phyloP scores from a whole-genome alignment of 2,888 invertebrate species.

The Cryptus armator region DNA sequence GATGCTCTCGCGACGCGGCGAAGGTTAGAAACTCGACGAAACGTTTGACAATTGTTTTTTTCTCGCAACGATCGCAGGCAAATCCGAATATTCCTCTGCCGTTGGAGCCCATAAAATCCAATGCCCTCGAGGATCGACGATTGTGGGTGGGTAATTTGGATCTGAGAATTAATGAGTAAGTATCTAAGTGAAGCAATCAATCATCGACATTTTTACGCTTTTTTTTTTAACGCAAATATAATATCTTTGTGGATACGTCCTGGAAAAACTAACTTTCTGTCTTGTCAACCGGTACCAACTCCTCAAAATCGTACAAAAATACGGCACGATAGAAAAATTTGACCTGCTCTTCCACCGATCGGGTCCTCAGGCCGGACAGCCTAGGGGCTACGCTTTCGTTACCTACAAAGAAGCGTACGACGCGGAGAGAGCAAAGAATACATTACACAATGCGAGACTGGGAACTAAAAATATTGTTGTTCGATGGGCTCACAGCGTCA shows the following conservation, averaged over 20 bases:
- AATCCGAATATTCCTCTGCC: conserved; percentile 86
- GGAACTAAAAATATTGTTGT: conserved; percentile 92
- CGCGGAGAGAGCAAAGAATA: conserved; percentile 90
- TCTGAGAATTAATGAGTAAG: conserved; percentile 97
- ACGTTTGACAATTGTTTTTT: conserved; percentile 1
- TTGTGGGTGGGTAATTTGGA: conserved; percentile 98
- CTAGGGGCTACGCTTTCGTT: conserved; percentile 97
- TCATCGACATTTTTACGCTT: not conserved
- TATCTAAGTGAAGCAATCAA: conserved; percentile 78
- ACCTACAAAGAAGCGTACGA: conserved; percentile 91
- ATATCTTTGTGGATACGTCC: conserved; percentile 50
- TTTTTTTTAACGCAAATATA: conserved; percentile 24
- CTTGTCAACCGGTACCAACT: conserved; percentile 95
- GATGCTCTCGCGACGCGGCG: not conserved
- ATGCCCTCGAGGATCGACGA: conserved; percentile 89
- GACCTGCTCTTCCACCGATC: conserved; percentile 97
- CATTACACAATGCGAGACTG: conserved; percentile 91
- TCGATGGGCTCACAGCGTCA: conserved; percentile 92
- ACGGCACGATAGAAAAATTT: conserved; percentile 97
- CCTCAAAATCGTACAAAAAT: conserved; percentile 97
- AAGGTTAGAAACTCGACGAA: conserved; percentile 47
- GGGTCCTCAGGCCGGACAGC: conserved; percentile 95
- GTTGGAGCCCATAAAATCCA: conserved; percentile 87
- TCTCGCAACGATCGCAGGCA: conserved; percentile 39
- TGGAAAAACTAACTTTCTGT: conserved; percentile 77